A percentile compares a stretch with the other conserved stretches of the same genome.
Conservation (phyloP, 1,140 invertebrate genomes). For the Drosophila ficusphila region DNA sequence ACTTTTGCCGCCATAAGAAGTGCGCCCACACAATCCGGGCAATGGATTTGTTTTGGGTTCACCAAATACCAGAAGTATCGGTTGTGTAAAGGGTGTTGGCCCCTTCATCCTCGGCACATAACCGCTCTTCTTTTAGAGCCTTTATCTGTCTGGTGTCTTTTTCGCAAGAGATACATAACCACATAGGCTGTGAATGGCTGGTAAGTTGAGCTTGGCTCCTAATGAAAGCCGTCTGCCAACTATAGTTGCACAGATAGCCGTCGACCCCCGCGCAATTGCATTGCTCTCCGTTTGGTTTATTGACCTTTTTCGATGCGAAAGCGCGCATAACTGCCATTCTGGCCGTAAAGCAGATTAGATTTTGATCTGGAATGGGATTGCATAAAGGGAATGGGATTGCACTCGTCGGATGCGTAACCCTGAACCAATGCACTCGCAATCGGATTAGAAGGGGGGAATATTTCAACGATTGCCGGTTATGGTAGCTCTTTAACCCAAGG, state of each 20-base stretch:
- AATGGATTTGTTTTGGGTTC: neutral
- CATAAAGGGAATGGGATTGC: slow-evolving; percentile 28
- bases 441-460: slow-evolving; percentile 14
- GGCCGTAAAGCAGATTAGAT: slow-evolving; percentile 12
- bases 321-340: slow-evolving; percentile 5
- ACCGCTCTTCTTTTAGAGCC: neutral
- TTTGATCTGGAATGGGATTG: slow-evolving; percentile 21
- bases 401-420: slow-evolving; percentile 19
- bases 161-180: neutral
- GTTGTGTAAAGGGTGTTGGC: neutral
- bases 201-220: slow-evolving; percentile 2
- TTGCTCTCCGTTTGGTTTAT: slow-evolving; percentile 3
- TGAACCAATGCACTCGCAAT: slow-evolving; percentile 35
- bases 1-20: too few relatives aligned
- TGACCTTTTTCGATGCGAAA: slow-evolving; percentile 6
- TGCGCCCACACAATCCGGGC: too few relatives aligned
- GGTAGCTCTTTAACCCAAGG: slow-evolving; percentile 31
- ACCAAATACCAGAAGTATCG: neutral
- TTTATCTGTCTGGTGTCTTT: slow-evolving; percentile 8
- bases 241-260: slow-evolving; percentile 1
- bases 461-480: slow-evolving; percentile 35
- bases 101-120: too few relatives aligned
- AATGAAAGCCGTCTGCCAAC: neutral
- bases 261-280: slow-evolving; percentile 9
- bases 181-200: neutral